Conservation (phyloP, 1,140 invertebrate genomes). For the Oscheius sp. region DNA sequence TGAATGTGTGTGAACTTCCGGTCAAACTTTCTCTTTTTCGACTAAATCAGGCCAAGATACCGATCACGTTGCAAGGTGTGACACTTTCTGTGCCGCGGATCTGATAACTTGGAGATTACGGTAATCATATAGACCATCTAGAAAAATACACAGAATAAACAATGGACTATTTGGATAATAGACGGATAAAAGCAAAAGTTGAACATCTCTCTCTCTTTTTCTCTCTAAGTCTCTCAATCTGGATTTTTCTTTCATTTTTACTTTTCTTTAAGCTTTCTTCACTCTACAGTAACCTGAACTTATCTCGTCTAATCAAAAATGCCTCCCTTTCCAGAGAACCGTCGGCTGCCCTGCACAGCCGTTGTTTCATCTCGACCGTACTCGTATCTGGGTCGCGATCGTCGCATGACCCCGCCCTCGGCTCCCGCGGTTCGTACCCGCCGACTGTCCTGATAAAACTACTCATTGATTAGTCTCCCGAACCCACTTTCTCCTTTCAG, state of each 20-base stretch:
- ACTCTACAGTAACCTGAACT: not conserved
- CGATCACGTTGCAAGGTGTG: no score
- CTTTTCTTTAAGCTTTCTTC: not conserved
- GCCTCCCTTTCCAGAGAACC: not conserved
- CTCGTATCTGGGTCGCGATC: constrained; percentile 10
- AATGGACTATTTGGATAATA: no score
- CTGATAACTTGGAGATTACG: no score
- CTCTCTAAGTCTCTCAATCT: not conserved
- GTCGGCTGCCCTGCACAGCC: not conserved
- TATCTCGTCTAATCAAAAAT: not conserved
- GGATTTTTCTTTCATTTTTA: not conserved
- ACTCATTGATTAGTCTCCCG: not conserved
- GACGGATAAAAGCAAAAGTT: no score
- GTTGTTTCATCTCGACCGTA: no score
- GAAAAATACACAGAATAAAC: no score
- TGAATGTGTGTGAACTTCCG: no score
- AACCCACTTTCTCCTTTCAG: not conserved
- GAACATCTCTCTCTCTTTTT: not conserved
- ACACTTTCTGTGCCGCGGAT: no score
- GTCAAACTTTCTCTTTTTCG: no score
- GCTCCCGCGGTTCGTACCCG: constrained; percentile 6
- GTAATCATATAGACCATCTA: no score
- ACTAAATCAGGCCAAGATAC: no score
- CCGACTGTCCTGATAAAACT: constrained; percentile 1
- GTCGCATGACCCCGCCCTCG: constrained; percentile 9